Conservation (phyloP, 2,888 invertebrate species). For the Plebejus melissa region DNA sequence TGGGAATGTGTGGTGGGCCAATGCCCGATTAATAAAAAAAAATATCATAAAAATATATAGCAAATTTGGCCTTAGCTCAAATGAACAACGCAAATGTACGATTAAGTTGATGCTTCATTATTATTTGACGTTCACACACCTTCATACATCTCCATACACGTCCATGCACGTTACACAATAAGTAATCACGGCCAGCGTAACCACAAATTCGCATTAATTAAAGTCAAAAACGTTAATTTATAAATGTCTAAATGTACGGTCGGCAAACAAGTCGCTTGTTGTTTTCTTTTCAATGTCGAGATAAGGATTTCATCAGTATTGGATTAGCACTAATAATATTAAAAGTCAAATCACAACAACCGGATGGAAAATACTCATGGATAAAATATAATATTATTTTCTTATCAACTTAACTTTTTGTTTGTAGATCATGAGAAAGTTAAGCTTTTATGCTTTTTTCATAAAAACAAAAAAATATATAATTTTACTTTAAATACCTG, state of each 20-base stretch:
- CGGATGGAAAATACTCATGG: no score
- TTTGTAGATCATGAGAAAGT: not conserved
- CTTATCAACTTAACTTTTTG: not conserved
- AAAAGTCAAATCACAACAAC: not conserved
- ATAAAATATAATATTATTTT: no score
- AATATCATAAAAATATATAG: no score
- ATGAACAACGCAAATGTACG: not conserved
- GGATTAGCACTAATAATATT: not conserved
- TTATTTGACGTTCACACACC: conserved; percentile 6
- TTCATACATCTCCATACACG: conserved; percentile 10
- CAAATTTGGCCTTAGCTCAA: not conserved
- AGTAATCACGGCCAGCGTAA: conserved; percentile 14
- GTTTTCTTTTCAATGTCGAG: not conserved
- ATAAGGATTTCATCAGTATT: not conserved
- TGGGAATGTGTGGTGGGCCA: no score
- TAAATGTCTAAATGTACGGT: conserved; percentile 25
- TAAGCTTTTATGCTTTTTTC: not conserved
- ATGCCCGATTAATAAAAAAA: no score
- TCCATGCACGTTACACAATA: conserved; percentile 20
- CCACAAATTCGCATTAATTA: conserved; percentile 28
- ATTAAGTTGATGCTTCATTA: not conserved
- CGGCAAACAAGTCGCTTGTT: not conserved
- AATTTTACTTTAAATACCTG: no score
- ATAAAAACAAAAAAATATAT: not conserved
- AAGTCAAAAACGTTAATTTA: conserved; percentile 27